Evolutionary conservation across 2,113 vertebrate species (phyloP).

Genomic region (Chinchilla lanigera): DNA sequence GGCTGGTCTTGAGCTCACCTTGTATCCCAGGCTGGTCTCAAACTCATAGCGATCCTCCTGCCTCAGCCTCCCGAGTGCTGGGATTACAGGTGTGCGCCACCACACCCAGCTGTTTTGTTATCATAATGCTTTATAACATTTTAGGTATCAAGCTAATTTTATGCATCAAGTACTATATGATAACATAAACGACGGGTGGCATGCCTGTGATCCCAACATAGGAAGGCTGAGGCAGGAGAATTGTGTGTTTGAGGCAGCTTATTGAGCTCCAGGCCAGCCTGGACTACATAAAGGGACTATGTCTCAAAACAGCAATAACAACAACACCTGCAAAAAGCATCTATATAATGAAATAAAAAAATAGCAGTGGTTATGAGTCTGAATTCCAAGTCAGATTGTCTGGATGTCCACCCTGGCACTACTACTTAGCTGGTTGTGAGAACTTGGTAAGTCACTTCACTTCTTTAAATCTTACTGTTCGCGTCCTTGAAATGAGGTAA

Average conservation of each 20-base stretch:
- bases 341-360: not conserved
- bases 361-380: not conserved
- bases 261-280: not conserved
- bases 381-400: not conserved
- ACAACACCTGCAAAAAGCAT: not conserved
- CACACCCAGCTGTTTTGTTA: too few species aligned
- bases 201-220: not conserved
- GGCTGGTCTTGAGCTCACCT: too few species aligned
- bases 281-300: not conserved
- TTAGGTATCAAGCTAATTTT: not conserved
- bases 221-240: not conserved
- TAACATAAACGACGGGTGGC: not conserved
- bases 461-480: not conserved
- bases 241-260: not conserved
- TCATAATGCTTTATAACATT: not conserved
- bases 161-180: not conserved
- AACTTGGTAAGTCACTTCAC: not conserved
- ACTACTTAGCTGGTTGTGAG: not conserved
- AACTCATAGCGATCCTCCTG: too few species aligned
- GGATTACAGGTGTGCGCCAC: too few species aligned
- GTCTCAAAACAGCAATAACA: not conserved
- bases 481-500: not conserved
- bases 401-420: not conserved
- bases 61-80: too few species aligned
- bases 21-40: too few species aligned